Base-by-base conservation (phyloP, 2,113 vertebrate genomes). In the Oxygymnocypris stewartii region DNA sequence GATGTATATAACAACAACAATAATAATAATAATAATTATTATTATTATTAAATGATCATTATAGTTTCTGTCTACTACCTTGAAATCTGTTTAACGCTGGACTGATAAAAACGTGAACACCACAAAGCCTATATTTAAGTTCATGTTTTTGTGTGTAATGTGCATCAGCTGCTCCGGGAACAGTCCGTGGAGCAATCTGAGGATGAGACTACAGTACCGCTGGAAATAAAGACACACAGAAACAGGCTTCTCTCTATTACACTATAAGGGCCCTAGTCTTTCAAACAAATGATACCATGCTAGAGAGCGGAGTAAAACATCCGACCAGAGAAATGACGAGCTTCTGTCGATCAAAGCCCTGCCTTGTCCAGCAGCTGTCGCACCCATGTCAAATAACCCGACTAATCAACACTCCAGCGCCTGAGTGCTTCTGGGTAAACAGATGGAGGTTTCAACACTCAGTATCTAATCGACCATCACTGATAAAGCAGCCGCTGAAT, bases 341-440 rank as follows among this genome's bases (percentile, higher is more conserved):
- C 49, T 82, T 82, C 13, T 67, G 61, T 82, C 40, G 40, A 82
- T 82, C 59, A 82, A 82, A 67, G 61, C 2, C 12, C 14, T 67
- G 47, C 28, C 40, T 67, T 82, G 79, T 67, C 61, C 59, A 67
- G 59, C 61, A 23, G 78, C 78, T 40, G 35, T 40, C 54, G 4
- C 35, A 37, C 40, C 11, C 78, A 63, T 61, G 31, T 65, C 37
- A 44, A 82, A 67, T 23, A 82, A 49, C 79, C 12, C 2, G 4
- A 25, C 12, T 42, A 61, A 80, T 63, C 37, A 47, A 67, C 79
- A 67, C 79, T 81, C 31, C 77, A 59, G 13, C 20, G 49, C 18
- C 77, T 65, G 79, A 81, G 59, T 65, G n/a, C 57, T 59, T 42
- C 76, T 54, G 76, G 25, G 49, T 47, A 47, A 82, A 67, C 79